Percentiles rank a stretch among this genome's conserved stretches.
Conservation (phyloP, 1,140 invertebrate genomes). For the Brachystomella parvula region DNA sequence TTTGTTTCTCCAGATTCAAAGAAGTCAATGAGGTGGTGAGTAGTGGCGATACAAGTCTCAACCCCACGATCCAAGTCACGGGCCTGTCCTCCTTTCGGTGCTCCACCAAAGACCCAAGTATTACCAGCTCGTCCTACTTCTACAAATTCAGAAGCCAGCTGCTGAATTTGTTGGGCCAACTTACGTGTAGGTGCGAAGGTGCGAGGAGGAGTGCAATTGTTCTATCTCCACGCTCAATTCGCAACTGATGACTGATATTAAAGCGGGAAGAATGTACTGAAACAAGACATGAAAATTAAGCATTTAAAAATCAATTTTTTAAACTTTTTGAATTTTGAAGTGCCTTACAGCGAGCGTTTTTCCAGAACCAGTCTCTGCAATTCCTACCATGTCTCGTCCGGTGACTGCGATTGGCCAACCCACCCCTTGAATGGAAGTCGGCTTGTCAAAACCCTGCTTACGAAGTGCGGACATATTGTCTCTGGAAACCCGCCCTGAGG, state of each 20-base stretch:
- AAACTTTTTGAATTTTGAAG: slow-evolving; percentile 5
- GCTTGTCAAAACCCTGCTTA: slow-evolving; percentile 68
- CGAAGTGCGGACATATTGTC: slow-evolving; percentile 66
- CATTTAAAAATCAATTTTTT: too few species aligned
- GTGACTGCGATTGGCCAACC: slow-evolving; percentile 88
- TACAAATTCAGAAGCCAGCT: slow-evolving; percentile 84
- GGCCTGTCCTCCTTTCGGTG: slow-evolving; percentile 82
- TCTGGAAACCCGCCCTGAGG: slow-evolving; percentile 76
- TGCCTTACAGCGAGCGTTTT: slow-evolving; percentile 65
- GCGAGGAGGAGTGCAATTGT: slow-evolving; percentile 86
- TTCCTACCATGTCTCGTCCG: slow-evolving; percentile 81
- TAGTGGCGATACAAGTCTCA: slow-evolving; percentile 88
- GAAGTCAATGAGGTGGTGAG: slow-evolving; percentile 93
- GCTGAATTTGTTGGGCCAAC: slow-evolving; percentile 90
- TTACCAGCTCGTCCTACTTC: slow-evolving; percentile 72
- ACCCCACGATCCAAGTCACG: slow-evolving; percentile 79
- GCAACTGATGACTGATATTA: slow-evolving; percentile 83
- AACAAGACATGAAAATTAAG: slow-evolving; percentile 31
- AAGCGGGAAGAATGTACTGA: slow-evolving; percentile 66
- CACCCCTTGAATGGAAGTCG: slow-evolving; percentile 81
- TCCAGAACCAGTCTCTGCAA: slow-evolving; percentile 87
- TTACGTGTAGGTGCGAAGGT: slow-evolving; percentile 88
- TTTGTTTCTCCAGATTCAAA: slow-evolving; percentile 82
- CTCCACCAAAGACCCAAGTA: slow-evolving; percentile 92
- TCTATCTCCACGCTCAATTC: slow-evolving; percentile 71